Evolutionary conservation across 2,113 vertebrate genomes (phyloP).

Genomic region (Clarias gariepinus): DNA sequence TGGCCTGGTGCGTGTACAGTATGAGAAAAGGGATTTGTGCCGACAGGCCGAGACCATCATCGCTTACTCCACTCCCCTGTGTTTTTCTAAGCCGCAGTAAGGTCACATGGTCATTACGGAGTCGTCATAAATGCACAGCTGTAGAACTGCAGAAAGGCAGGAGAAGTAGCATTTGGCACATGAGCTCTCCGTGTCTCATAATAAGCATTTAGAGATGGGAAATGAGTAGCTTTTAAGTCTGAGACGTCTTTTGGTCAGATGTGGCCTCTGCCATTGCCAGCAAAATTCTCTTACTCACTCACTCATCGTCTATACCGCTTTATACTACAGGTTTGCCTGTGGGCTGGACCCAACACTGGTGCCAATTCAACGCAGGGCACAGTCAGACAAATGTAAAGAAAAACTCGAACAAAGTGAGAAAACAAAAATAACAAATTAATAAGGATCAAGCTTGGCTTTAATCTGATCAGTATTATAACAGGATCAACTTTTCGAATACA

Average conservation of each 20-base stretch:
- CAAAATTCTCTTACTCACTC: too few species aligned
- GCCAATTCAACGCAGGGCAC: too few species aligned
- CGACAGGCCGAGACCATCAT: neutral
- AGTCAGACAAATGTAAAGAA: neutral
- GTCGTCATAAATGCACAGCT: constrained; percentile 5
- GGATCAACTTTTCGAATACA: neutral
- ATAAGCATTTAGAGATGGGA: neutral
- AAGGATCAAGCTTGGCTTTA: neutral
- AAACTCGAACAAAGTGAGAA: neutral
- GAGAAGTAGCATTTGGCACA: neutral
- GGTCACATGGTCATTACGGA: constrained; percentile 7
- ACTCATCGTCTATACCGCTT: too few species aligned
- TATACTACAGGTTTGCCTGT: too few species aligned
- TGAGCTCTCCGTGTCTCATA: neutral
- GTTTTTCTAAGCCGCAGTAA: constrained; percentile 19
- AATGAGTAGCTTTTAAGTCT: constrained; percentile 8
- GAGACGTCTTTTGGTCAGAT: neutral
- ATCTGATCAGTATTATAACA: neutral
- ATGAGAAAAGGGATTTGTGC: neutral
- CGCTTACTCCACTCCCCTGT: neutral
- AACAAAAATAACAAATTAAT: neutral
- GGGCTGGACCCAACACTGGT: too few species aligned
- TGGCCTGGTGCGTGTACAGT: neutral
- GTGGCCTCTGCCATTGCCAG: neutral
- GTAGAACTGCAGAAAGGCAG: neutral